Base-by-base conservation (phyloP, 2,113 vertebrate genomes). In the Apteryx mantelli region DNA sequence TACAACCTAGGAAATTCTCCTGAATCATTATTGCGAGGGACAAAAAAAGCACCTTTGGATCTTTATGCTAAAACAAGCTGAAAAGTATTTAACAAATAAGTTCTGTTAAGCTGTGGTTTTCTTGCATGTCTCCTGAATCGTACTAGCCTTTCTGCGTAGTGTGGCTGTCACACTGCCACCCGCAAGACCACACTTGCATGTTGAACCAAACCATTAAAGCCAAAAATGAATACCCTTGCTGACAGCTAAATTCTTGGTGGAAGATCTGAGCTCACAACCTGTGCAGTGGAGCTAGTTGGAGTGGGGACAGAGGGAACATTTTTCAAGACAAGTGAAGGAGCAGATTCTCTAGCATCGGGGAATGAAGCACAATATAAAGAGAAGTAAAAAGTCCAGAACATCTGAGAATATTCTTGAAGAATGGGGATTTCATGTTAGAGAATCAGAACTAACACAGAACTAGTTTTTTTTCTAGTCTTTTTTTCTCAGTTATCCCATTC, bases 111-210 rank as follows among this genome's bases (percentile, higher is more conserved):
- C 21, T 14, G 42, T 34, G 6, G 11, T 24, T 60, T 21, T 56
- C 32, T 25, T 13, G 7, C 0, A 0, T 48, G 25, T 55, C n/a
- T 44, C 25, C 60, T 42, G 63, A 44, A 20, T 18, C 0, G 1
- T 1, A 1, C n/a, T 34, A 11, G 6, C 17, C 5, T 28, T 28
- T 22, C 70, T 32, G 36, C 9, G 2, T 19, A 42, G 69, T 0
- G 0, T 16, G 64, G 64, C 53, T 84, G 78, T 25, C 11, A 2
- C 2, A 5, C 36, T 13, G 30, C 46, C 48, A 28, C 56, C 46
- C 25, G 60, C 56, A 4, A 0, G 0, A 22, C 20, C 15, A 73
- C 18, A 4, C 0, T 0, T 22, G 65, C 2, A 3, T 40, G 48
- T 24, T 36, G 60, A 61, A 38, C 48, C 53, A 28, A 28, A 15